A percentile compares a stretch with the other conserved stretches of the same genome.
phyloP scores from a whole-genome alignment of 1,140 invertebrate genomes.

The Battus philenor region DNA sequence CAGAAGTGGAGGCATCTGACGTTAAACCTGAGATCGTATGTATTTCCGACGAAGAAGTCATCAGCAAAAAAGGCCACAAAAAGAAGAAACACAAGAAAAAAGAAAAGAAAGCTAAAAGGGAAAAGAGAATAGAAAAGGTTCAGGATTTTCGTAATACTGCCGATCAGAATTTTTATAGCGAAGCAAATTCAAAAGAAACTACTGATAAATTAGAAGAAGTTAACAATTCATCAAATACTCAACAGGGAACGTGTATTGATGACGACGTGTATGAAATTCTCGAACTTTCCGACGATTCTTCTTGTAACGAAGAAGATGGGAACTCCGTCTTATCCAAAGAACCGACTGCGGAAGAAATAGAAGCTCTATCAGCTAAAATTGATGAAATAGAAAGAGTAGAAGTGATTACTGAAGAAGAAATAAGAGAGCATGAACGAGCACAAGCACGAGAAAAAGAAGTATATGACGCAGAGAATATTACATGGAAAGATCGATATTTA shows the following conservation, averaged over 20 bases:
- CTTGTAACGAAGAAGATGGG: conserved; percentile 60
- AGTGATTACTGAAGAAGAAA: conserved; percentile 35
- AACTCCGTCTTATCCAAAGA: conserved; percentile 58
- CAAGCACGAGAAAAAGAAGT: conserved; percentile 19
- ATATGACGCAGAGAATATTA: conserved; percentile 37
- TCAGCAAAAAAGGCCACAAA: conserved; percentile 16
- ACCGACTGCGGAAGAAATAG: conserved; percentile 59
- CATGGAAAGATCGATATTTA: conserved; percentile 70
- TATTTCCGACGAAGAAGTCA: conserved; percentile 47
- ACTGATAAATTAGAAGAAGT: conserved; percentile 2
- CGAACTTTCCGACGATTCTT: conserved; percentile 67
- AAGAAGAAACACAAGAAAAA: conserved; percentile 51
- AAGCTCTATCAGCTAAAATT: conserved; percentile 64
- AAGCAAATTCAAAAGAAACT: conserved; percentile 3
- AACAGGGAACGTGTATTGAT: conserved; percentile 21
- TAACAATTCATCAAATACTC: not conserved
- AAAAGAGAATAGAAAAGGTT: conserved; percentile 43
- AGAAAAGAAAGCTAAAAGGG: conserved; percentile 44
- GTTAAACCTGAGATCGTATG: conserved; percentile 38
- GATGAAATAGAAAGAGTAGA: conserved; percentile 61
- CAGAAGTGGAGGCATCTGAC: conserved; percentile 34
- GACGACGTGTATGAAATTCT: conserved; percentile 54
- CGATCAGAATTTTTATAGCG: conserved; percentile 52
- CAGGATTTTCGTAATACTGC: conserved; percentile 52
- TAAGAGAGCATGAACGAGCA: conserved; percentile 25